A percentile compares a stretch with the other conserved stretches of the same genome.
phyloP scores from a whole-genome alignment of 1,140 invertebrate genomes.

The Hydropsyche tenuis region DNA sequence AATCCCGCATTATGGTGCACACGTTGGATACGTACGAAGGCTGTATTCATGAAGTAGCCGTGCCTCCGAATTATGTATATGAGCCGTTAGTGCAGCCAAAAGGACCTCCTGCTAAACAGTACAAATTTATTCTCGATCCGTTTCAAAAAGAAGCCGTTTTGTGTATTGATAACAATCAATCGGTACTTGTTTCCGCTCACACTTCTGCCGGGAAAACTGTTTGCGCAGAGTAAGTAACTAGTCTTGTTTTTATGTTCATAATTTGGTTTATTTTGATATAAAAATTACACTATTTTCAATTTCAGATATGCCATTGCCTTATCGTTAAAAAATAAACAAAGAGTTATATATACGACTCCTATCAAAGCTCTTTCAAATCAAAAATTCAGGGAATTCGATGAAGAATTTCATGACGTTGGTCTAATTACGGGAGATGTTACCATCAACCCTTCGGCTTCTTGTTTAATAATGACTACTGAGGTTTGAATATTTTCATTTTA shows the following conservation, averaged over 20 bases:
- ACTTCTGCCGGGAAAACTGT: conserved; percentile 99
- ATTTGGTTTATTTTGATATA: conserved; percentile 49
- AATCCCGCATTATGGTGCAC: conserved; percentile 79
- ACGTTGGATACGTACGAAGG: conserved; percentile 87
- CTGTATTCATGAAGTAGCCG: conserved; percentile 92
- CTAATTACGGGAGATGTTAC: conserved; percentile 99
- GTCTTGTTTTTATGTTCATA: too few relatives aligned
- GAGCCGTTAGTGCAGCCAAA: conserved; percentile 69
- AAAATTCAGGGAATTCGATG: conserved; percentile 97
- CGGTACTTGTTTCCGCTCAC: conserved; percentile 97
- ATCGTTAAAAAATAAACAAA: conserved; percentile 72
- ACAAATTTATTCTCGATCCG: conserved; percentile 94
- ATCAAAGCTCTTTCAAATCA: conserved; percentile 99
- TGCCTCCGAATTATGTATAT: conserved; percentile 82
- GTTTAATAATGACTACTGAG: conserved; percentile 99
- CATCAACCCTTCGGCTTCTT: conserved; percentile 96
- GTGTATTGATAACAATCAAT: conserved; percentile 98
- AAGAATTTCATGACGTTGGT: conserved; percentile 98
- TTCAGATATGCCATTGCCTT: conserved; percentile 73
- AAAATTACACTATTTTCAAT: conserved; percentile 4
- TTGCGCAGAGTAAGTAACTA: conserved; percentile 96
- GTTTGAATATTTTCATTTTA: conserved; percentile 54
- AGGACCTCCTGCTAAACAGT: conserved; percentile 85
- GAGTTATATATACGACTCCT: conserved; percentile 99
- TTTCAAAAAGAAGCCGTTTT: conserved; percentile 98